Conservation (phyloP, 2,888 invertebrate species). For the Caenorhabditis uteleia region DNA sequence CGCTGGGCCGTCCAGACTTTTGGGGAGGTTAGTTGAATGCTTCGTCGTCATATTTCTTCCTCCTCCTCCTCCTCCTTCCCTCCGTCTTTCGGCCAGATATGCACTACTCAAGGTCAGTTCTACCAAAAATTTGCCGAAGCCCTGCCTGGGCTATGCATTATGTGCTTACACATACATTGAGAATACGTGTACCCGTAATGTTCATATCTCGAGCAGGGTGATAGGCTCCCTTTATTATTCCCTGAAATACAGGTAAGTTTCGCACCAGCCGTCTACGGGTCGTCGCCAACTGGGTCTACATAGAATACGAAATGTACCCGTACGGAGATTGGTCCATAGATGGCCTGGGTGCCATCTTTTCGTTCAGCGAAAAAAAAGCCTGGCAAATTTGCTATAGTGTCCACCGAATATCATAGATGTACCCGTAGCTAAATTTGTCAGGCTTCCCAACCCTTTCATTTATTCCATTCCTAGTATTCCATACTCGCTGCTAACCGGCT, state of each 20-base stretch:
- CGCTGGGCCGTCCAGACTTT: not conserved
- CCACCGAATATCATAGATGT: too few relatives aligned
- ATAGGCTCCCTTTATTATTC: not conserved
- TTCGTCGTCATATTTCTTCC: not conserved
- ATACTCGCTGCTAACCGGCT: too few relatives aligned
- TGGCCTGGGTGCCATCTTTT: not conserved
- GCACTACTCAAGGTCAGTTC: not conserved
- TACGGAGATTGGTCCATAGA: conserved; percentile 28
- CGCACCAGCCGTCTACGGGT: conserved; percentile 6
- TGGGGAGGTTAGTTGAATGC: too few relatives aligned
- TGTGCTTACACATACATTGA: not conserved
- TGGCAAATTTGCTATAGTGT: too few relatives aligned
- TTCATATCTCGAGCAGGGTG: not conserved
- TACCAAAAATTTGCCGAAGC: too few relatives aligned
- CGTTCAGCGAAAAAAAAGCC: too few relatives aligned
- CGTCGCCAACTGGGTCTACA: conserved; percentile 27
- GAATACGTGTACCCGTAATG: conserved; percentile 10
- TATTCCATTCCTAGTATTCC: too few relatives aligned
- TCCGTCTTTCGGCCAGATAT: not conserved
- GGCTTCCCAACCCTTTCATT: too few relatives aligned
- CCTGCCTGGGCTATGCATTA: not conserved
- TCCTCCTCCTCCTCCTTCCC: not conserved
- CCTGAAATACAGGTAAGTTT: not conserved
- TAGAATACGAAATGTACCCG: conserved; percentile 23
- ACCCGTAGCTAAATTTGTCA: too few relatives aligned